Conservation (phyloP, 2,797 vertebrate species). For the Urosaurus nigricauda region DNA sequence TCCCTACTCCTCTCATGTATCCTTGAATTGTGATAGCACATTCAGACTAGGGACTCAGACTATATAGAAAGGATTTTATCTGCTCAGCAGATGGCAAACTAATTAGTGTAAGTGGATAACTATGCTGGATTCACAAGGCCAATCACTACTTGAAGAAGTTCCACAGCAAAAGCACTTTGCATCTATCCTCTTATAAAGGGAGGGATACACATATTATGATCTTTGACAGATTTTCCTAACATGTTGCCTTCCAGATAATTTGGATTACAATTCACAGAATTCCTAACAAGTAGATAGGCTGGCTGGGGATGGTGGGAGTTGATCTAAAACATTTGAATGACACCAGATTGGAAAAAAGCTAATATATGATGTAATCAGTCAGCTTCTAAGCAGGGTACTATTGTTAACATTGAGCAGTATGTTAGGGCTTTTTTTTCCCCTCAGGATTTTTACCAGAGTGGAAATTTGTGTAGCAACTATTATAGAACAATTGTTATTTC, state of each 20-base stretch:
- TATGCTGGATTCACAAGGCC: not conserved
- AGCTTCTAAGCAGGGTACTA: not conserved
- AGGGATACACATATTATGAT: not conserved
- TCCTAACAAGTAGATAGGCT: not conserved
- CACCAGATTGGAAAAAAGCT: not conserved
- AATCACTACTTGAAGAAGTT: not conserved
- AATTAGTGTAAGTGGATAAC: not conserved
- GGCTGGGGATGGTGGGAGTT: not conserved
- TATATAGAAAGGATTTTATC: not conserved
- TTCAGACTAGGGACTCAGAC: not conserved
- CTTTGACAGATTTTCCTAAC: not conserved
- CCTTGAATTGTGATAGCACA: not conserved
- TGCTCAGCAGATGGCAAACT: not conserved
- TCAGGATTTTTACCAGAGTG: too few relatives aligned
- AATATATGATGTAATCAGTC: not conserved
- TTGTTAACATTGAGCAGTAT: not conserved
- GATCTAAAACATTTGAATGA: not conserved
- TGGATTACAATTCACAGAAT: not conserved
- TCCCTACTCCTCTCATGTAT: not conserved
- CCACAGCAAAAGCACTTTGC: not conserved
- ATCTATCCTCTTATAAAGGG: not conserved
- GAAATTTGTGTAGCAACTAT: not conserved
- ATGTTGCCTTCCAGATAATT: not conserved
- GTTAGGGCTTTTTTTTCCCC: too few relatives aligned
- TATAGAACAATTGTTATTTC: not conserved